Evolutionary conservation across 1,140 invertebrate genomes (phyloP), one percentile per base, ranked within the genome.

Genomic region (Hycleus phaleratus): DNA sequence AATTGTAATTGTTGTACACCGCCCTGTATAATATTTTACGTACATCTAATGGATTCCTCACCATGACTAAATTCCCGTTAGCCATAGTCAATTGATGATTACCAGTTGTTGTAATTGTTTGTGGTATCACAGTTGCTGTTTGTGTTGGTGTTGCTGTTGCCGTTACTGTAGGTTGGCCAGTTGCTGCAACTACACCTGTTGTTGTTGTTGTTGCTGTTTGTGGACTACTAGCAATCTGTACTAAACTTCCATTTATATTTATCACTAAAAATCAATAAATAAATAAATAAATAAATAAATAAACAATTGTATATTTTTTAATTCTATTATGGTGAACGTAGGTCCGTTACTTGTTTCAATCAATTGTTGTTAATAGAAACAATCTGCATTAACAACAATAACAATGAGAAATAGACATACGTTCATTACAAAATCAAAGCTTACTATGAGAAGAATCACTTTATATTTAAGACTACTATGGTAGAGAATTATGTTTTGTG

Each of bases 201-300:
- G 72, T 47, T 68, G 73, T 58, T 67, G 75, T 59, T 40, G 69
- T 56, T 46, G 68, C 10, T 42, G 68, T 64, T 56, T 73, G 44
- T 58, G 65, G 43, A 49, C 63, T 74, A 46, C 78, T 75, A 11
- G 81, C 77, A 46, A 87, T 79, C 74, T 86, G 85, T 65, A 87
- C 82, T 9, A 86, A 65, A 67, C 86, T 87, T 4, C 85, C 86
- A 77, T 87, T 86, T 18, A 88, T 81, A 66, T 86, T 88, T 45
- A 87, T 79, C 38, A 86, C 83, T 83, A 59, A 6, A 76, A 76
- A 66, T 49, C 56, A 55, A 51, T 63, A n/a, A 47, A 48, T 53
- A 18, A 56, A 25, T 56, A 26, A 54, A 46, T 43, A 38, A 43
- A n/a, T 18, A 18, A 18, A 18, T 18, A 18, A 18, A 18, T 18